These are phyloP conservation scores for Drosophila pachea DNA, from an alignment of 1,140 invertebrate genomes.

Conservation along the genomic window DNA sequence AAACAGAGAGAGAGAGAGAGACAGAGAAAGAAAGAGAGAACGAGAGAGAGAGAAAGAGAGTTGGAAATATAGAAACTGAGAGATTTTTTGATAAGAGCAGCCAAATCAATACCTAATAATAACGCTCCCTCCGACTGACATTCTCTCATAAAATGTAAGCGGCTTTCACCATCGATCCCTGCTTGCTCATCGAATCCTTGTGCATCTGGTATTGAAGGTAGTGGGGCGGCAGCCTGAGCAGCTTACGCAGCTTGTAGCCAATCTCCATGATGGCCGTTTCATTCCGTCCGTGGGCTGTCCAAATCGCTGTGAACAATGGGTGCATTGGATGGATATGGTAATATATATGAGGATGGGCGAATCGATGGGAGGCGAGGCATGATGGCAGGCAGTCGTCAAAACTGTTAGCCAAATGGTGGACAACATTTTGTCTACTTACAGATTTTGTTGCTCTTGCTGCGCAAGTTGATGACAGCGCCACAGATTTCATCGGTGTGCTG, in stretches of 20 bases:
- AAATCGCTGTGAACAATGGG: slow-evolving; percentile 82
- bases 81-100: slow-evolving; percentile 5
- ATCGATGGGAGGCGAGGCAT: not conserved
- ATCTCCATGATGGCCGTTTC: slow-evolving; percentile 89
- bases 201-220: slow-evolving; percentile 90
- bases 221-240: slow-evolving; percentile 81
- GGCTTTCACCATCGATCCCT: slow-evolving; percentile 90
- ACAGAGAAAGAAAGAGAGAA: not conserved
- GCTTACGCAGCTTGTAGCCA: slow-evolving; percentile 91
- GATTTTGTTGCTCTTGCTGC: slow-evolving; percentile 95
- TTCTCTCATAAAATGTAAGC: slow-evolving; percentile 85
- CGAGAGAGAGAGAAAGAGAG: not conserved
- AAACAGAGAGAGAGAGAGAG: not conserved
- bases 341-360: not conserved
- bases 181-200: slow-evolving; percentile 90
- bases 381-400: not conserved
- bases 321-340: not conserved
- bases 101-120: slow-evolving; percentile 9
- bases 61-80: too few relatives aligned
- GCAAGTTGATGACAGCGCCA: slow-evolving; percentile 96
- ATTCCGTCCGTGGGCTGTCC: slow-evolving; percentile 92
- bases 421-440: slow-evolving; percentile 46
- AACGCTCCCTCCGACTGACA: not conserved
- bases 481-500: slow-evolving; percentile 94
- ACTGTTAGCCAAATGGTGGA: not conserved